Evolutionary conservation across 1,140 invertebrate genomes (phyloP), one percentile per base, ranked within the genome.

Genomic region (Delia radicum): DNA sequence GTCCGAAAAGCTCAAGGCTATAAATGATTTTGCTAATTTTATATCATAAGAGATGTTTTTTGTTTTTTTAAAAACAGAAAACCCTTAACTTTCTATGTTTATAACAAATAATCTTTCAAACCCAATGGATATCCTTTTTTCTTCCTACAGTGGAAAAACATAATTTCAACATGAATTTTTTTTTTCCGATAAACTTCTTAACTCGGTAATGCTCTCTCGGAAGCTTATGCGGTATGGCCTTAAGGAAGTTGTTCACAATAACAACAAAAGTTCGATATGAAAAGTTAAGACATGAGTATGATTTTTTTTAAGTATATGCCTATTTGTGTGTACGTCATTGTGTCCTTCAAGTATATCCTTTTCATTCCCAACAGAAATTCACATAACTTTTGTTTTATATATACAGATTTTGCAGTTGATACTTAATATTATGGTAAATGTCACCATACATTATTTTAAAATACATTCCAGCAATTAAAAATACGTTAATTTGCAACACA

Each of bases 401-500:
- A 55, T 21, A n/a, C 18, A n/a, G 29, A 24, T 15, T 65, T 15
- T 28, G 26, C 5, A 5, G 26, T 69, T 37, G 12, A 21, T 18
- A 37, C 29, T 67, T 31, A 15, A 29, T 67, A 31, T 67, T 55
- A 55, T 21, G 18, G n/a, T 55, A 8, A 24, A 24, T 55, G n/a
- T 21, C 48, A 55, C 37, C 4, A 55, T 55, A 21, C 48, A 21
- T 2, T 21, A 21, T 55, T 21, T 55, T 26, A 63, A 1, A 15
- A 31, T 3, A 67, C n/a, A 31, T 67, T 27, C 31, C 26, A 76
- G 75, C 75, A 76, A 76, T 76, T 76, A 76, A 72, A 72, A 73
- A 42, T 31, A 48, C 28, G 46, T 76, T 76, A 76, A 76, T 76
- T 76, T 76, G 69, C 31, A 62, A 63, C 75, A 76, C 75, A 76